phyloP scores from a whole-genome alignment of 1,140 invertebrate species.

The Drosophila parvula region DNA sequence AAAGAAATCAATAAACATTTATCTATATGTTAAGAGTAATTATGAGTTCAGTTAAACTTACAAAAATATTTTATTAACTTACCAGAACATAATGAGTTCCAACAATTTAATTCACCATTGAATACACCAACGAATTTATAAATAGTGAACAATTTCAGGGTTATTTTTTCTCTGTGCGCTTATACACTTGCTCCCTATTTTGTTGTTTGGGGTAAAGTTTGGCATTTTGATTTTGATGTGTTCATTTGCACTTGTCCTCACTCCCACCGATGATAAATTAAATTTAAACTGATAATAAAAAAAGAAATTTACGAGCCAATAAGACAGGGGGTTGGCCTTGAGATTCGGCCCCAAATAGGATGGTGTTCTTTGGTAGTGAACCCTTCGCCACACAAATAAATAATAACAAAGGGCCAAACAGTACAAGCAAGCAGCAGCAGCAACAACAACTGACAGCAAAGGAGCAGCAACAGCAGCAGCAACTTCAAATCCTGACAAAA shows the following conservation, averaged over 20 bases:
- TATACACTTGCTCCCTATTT: neutral
- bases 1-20: neutral
- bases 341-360: slow-evolving; percentile 10
- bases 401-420: slow-evolving; percentile 67
- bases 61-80: no score
- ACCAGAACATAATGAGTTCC: no score
- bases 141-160: neutral
- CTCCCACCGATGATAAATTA: slow-evolving; percentile 66
- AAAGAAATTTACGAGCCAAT: slow-evolving; percentile 77
- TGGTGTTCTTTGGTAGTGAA: neutral
- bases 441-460: slow-evolving; percentile 37
- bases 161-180: neutral
- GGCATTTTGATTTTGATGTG: slow-evolving; percentile 73
- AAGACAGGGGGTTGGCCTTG: slow-evolving; percentile 61
- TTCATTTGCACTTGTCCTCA: slow-evolving; percentile 62
- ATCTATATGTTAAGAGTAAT: neutral
- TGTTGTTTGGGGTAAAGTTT: slow-evolving; percentile 16
- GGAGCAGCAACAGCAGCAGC: slow-evolving; percentile 22
- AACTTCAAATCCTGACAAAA: slow-evolving; percentile 43
- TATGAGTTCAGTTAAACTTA: neutral
- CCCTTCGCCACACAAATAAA: slow-evolving; percentile 63
- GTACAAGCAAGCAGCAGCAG: neutral
- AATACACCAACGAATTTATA: neutral
- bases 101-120: no score
- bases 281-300: slow-evolving; percentile 82